Evolutionary conservation across 2,113 vertebrate genomes (phyloP).

Genomic region (Anhinga anhinga): DNA sequence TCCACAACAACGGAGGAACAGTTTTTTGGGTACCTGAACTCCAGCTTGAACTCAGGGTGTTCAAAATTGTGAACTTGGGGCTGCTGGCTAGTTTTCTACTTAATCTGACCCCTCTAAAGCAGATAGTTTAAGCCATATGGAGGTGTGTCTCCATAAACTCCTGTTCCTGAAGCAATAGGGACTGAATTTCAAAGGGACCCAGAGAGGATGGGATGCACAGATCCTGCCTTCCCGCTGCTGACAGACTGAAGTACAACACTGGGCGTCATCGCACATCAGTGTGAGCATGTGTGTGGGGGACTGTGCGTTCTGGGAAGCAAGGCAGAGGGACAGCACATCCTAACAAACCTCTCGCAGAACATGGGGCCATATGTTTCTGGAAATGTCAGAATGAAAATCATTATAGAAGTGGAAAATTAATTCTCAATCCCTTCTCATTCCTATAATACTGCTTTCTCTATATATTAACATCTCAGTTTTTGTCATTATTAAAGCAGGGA

Average conservation of each 20-base stretch:
- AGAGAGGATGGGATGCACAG: neutral
- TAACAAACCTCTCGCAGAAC: neutral
- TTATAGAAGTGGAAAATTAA: conserved; percentile 38
- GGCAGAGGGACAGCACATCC: conserved; percentile 54
- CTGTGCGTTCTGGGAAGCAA: neutral
- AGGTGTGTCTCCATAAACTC: too few relatives aligned
- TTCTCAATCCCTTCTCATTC: neutral
- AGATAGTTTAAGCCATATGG: accelerated
- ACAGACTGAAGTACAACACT: neutral
- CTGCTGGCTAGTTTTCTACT: neutral
- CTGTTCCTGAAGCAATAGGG: neutral
- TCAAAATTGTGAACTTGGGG: accelerated
- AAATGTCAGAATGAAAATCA: conserved; percentile 52
- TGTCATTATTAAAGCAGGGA: neutral
- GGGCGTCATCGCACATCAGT: neutral
- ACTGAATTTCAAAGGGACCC: neutral
- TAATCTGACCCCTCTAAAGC: neutral
- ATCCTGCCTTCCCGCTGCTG: neutral
- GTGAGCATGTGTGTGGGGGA: conserved; percentile 43
- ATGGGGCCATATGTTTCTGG: conserved; percentile 54
- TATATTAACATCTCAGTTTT: neutral
- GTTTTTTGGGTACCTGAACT: neutral
- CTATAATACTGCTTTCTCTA: neutral
- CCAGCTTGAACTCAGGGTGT: neutral
- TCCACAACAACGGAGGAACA: neutral